These are phyloP conservation scores for Acronicta psi DNA, from an alignment of 2,888 invertebrate species.

Conservation along the genomic window DNA sequence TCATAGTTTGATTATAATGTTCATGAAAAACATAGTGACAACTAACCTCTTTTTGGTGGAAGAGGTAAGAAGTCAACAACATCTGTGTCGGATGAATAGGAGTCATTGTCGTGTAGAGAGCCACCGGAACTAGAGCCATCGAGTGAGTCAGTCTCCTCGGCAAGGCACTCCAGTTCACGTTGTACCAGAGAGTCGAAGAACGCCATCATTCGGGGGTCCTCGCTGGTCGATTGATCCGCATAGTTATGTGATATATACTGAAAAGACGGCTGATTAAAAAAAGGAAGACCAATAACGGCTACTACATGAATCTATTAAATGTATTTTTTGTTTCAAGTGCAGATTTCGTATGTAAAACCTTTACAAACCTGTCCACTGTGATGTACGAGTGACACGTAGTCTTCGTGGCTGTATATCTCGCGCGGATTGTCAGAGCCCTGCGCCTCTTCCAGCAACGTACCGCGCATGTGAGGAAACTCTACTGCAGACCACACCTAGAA, in stretches of 20 bases:
- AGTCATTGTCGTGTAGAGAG: slow-evolving; percentile 66
- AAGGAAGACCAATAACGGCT: not conserved
- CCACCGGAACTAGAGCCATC: slow-evolving; percentile 74
- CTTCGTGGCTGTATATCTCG: slow-evolving; percentile 93
- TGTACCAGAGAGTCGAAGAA: slow-evolving; percentile 98
- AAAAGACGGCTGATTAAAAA: slow-evolving; percentile 27
- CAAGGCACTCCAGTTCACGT: slow-evolving; percentile 95
- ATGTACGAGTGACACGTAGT: slow-evolving; percentile 94
- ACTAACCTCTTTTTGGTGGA: slow-evolving; percentile 77
- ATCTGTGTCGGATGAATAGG: slow-evolving; percentile 78
- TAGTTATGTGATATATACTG: slow-evolving; percentile 96
- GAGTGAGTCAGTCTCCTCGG: slow-evolving; percentile 85
- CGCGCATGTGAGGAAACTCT: slow-evolving; percentile 91
- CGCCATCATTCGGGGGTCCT: slow-evolving; percentile 98
- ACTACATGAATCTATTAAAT: too few relatives aligned
- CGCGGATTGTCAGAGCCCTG: slow-evolving; percentile 89
- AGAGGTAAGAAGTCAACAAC: slow-evolving; percentile 76
- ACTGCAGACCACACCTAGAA: slow-evolving; percentile 94
- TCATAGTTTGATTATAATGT: not conserved
- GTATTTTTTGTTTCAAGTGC: too few relatives aligned
- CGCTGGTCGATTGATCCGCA: slow-evolving; percentile 95
- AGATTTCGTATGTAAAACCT: not conserved
- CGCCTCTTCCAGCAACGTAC: slow-evolving; percentile 88
- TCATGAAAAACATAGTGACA: not conserved
- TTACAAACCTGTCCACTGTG: slow-evolving; percentile 91